These are phyloP conservation scores for Hippopotamus amphibius DNA, from an alignment of 2,113 vertebrate genomes.

Conservation along the genomic window DNA sequence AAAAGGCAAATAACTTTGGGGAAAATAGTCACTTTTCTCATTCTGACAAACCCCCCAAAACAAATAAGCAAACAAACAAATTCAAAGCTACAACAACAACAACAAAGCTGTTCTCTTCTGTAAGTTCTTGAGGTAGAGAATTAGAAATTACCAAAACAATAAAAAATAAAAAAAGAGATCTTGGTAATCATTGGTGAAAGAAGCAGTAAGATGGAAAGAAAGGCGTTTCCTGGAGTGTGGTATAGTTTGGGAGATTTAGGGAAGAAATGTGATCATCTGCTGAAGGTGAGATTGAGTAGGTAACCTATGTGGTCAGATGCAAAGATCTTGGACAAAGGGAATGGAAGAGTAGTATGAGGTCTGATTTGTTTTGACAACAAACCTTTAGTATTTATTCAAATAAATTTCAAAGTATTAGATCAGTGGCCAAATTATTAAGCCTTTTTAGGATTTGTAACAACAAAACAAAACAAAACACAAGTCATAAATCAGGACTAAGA, in stretches of 20 bases:
- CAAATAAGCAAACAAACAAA: neutral
- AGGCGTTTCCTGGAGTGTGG: neutral
- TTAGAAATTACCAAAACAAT: neutral
- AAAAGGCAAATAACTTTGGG: neutral
- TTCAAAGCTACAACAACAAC: neutral
- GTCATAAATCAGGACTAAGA: constrained; percentile 18
- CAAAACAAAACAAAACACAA: constrained; percentile 41
- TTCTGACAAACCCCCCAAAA: neutral
- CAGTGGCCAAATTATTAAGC: constrained; percentile 28
- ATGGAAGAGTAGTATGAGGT: neutral
- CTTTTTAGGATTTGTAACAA: neutral
- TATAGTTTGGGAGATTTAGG: neutral
- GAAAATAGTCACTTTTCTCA: neutral
- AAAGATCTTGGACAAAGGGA: neutral
- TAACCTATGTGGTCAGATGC: neutral
- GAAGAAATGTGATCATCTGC: neutral
- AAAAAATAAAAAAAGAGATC: neutral
- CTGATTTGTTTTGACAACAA: constrained; percentile 64
- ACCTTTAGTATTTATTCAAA: constrained; percentile 53
- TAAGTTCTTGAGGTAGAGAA: neutral
- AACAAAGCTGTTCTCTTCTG: neutral
- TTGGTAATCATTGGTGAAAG: neutral
- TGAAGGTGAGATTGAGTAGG: neutral
- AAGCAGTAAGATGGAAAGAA: neutral
- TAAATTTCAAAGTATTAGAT: constrained; percentile 59